Conservation (phyloP, 2,113 vertebrate genomes). For the Petromus typicus region DNA sequence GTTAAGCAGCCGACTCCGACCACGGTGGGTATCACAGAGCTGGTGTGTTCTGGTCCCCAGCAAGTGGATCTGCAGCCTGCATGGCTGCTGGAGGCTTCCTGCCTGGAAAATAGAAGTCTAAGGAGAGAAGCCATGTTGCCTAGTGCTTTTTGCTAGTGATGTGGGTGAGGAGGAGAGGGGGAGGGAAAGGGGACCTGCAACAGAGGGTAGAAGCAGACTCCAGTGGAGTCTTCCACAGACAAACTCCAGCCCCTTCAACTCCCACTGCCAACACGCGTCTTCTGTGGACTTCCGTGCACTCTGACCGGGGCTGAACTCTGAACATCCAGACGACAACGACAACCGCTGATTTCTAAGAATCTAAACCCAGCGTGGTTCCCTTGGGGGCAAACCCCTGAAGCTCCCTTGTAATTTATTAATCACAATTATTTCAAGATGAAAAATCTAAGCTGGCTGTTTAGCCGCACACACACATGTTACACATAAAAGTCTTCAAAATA, state of each 20-base stretch:
- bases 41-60: not conserved
- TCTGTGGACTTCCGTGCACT: not conserved
- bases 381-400: not conserved
- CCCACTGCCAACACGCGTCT: not conserved
- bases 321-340: not conserved
- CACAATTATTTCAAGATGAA: conserved; percentile 71
- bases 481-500: conserved; percentile 65
- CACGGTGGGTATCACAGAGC: no score
- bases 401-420: conserved; percentile 69
- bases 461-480: conserved; percentile 47
- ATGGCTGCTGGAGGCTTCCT: not conserved
- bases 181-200: not conserved
- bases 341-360: not conserved
- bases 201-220: not conserved
- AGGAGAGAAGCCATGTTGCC: no score
- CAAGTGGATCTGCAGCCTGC: not conserved
- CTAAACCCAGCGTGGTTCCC: conserved; percentile 25
- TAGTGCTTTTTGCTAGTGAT: not conserved
- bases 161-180: not conserved
- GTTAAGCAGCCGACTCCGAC: not conserved
- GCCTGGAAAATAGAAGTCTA: accelerated
- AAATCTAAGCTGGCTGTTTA: conserved; percentile 39
- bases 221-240: not conserved
- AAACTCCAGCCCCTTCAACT: not conserved
- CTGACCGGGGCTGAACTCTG: not conserved